phyloP scores from a whole-genome alignment of 2,888 invertebrate genomes.

The Pilophorus perplexus region DNA sequence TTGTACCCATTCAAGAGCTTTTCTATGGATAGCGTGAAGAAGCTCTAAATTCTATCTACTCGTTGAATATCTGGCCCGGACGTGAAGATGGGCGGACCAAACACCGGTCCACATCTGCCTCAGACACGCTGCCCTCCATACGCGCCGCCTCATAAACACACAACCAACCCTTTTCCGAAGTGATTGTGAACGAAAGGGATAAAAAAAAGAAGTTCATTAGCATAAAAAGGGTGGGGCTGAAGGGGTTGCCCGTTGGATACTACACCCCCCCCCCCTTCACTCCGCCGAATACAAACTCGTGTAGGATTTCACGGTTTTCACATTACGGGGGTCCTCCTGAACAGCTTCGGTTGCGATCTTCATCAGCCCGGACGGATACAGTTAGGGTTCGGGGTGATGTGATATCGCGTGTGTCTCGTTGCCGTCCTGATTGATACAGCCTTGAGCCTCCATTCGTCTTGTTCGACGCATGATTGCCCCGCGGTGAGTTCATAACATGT shows the following conservation, averaged over 20 bases:
- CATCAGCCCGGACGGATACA: conserved; percentile 3
- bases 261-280: conserved; percentile 2
- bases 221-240: conserved; percentile 36
- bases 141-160: conserved; percentile 28
- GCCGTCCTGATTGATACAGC: conserved; percentile 29
- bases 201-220: conserved; percentile 16
- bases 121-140: conserved; percentile 20
- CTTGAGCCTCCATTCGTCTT: conserved; percentile 35
- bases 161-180: conserved; percentile 6
- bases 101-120: conserved; percentile 13
- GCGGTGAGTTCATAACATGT: conserved; percentile 11
- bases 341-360: conserved; percentile 22
- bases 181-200: not conserved
- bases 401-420: conserved; percentile 24
- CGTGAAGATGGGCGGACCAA: not conserved
- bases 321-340: not conserved
- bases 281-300: not conserved
- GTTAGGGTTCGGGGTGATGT: not conserved
- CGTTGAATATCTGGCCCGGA: no score
- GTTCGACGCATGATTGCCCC: conserved; percentile 37
- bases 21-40: no score
- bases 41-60: no score
- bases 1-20: no score
- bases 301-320: conserved; percentile 38
- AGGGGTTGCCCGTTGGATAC: not conserved